Evolutionary conservation across 2,888 invertebrate species (phyloP).

Genomic region (Julus scanicus): DNA sequence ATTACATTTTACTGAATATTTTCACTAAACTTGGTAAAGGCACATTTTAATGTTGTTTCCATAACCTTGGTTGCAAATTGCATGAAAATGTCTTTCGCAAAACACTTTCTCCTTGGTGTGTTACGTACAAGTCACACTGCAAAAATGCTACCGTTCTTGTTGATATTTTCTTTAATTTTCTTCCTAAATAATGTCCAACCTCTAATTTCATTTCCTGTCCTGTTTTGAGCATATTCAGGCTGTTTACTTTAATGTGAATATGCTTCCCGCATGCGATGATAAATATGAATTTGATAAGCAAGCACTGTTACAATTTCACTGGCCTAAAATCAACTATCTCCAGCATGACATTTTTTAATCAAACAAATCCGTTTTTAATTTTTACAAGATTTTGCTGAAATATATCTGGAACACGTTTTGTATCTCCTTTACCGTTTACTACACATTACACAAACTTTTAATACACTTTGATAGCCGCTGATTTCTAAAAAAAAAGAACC

Average conservation of each 20-base stretch:
- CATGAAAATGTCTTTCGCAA: not conserved
- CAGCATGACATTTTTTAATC: not conserved
- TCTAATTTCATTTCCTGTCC: not conserved
- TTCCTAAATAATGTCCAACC: not conserved
- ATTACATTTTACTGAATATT: not conserved
- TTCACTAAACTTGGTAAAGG: not conserved
- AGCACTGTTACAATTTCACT: not conserved
- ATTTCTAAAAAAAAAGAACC: no score
- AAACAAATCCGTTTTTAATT: not conserved
- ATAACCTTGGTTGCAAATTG: not conserved
- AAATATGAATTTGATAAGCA: not conserved
- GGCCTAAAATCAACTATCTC: not conserved
- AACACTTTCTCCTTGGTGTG: not conserved
- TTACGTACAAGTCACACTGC: not conserved
- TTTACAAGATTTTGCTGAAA: not conserved
- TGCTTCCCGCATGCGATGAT: not conserved
- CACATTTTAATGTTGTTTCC: not conserved
- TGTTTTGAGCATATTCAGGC: not conserved
- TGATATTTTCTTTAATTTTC: not conserved
- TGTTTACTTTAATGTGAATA: not conserved
- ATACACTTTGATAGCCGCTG: not conserved
- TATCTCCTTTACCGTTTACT: not conserved
- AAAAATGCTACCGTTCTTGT: not conserved
- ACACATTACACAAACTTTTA: not conserved
- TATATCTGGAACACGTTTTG: not conserved